A percentile compares a stretch with the other conserved stretches of the same genome.
Conservation (phyloP, 2,888 invertebrate species). For the Trissoscelio sp. region DNA sequence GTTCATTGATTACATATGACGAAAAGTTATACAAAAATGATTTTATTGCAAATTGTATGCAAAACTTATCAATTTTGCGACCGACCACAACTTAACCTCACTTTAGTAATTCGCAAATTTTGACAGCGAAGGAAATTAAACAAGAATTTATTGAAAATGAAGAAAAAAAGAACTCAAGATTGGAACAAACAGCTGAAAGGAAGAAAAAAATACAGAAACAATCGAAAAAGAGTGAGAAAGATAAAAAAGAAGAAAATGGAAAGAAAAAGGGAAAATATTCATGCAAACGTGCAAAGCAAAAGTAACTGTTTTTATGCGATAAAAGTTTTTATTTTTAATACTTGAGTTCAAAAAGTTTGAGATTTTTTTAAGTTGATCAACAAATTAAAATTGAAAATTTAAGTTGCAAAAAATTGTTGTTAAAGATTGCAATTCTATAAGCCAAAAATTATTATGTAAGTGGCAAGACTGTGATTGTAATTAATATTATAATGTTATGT, state of each 20-base stretch:
- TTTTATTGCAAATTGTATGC: slow-evolving; percentile 12
- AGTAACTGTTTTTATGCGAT: not conserved
- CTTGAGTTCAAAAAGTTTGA: not conserved
- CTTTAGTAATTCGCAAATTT: too few species aligned
- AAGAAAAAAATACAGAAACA: not conserved
- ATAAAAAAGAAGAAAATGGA: not conserved
- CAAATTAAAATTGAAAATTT: not conserved
- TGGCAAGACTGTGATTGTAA: not conserved
- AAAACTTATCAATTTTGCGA: slow-evolving; percentile 11
- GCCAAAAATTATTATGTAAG: not conserved
- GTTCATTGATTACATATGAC: slow-evolving; percentile 8
- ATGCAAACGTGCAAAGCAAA: slow-evolving; percentile 7
- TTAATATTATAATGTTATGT: too few species aligned
- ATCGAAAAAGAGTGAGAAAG: slow-evolving; percentile 1
- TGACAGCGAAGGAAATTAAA: not conserved
- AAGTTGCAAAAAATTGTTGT: too few species aligned
- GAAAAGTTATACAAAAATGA: slow-evolving; percentile 1
- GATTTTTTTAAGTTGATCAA: slow-evolving; percentile 3
- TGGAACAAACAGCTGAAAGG: slow-evolving; percentile 2
- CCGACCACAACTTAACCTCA: slow-evolving; percentile 4
- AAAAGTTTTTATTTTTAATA: slow-evolving; percentile 1
- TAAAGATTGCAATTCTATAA: slow-evolving; percentile 1
- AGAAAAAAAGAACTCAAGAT: not conserved
- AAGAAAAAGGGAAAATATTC: slow-evolving; percentile 2
- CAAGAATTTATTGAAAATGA: slow-evolving; percentile 2